Conservation (phyloP, 2,797 vertebrate genomes). For the Ctenopoma kingsleyae region DNA sequence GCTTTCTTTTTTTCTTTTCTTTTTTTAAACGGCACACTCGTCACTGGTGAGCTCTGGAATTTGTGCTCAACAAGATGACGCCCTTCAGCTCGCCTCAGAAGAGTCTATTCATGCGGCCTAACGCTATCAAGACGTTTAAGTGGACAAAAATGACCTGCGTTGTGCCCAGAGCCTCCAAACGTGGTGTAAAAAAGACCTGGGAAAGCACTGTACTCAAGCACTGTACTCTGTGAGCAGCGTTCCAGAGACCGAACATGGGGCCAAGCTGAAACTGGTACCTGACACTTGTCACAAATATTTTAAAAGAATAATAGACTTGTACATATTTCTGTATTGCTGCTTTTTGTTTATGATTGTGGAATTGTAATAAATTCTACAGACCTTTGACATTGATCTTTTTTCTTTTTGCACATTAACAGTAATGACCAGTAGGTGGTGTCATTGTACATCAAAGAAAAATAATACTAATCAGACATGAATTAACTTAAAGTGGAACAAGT, state of each 20-base stretch:
- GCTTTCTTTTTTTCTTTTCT: slow-evolving; percentile 17
- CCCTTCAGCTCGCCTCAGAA: slow-evolving; percentile 8
- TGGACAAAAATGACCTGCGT: slow-evolving; percentile 9
- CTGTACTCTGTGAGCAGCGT: slow-evolving; percentile 65
- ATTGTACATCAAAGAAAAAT: slow-evolving; percentile 30
- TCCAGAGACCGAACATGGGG: slow-evolving; percentile 62
- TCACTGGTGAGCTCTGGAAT: slow-evolving; percentile 4
- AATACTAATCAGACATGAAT: not conserved
- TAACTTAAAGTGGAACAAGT: not conserved
- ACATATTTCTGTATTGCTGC: slow-evolving; percentile 86
- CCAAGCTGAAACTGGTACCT: slow-evolving; percentile 51
- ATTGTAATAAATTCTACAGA: slow-evolving; percentile 89
- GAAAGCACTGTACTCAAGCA: not conserved
- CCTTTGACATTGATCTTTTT: slow-evolving; percentile 65
- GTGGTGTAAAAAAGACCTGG: slow-evolving; percentile 26
- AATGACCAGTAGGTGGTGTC: slow-evolving; percentile 61
- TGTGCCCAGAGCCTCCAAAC: slow-evolving; percentile 28
- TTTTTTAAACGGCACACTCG: slow-evolving; percentile 14
- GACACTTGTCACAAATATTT: slow-evolving; percentile 79
- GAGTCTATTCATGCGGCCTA: slow-evolving; percentile 19
- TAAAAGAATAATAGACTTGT: slow-evolving; percentile 80
- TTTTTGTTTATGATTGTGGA: slow-evolving; percentile 86
- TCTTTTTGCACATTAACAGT: not conserved
- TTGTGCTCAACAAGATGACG: not conserved
- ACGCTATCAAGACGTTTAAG: not conserved